phyloP scores from a whole-genome alignment of 2,888 invertebrate species.

The Sinelater perroti region DNA sequence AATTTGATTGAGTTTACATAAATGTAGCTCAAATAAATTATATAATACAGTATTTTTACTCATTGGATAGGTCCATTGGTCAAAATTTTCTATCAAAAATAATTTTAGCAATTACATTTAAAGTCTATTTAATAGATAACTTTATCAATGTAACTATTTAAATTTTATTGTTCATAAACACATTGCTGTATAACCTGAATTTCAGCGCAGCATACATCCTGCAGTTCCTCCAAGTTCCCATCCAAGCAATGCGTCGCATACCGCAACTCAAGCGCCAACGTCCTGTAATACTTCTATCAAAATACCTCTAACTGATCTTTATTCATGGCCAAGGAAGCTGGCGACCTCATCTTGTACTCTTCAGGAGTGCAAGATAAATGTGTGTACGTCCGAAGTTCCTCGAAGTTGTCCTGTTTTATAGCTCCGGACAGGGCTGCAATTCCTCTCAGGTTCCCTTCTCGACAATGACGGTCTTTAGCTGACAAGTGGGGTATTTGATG shows the following conservation, averaged over 20 bases:
- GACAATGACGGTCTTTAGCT: slow-evolving; percentile 7
- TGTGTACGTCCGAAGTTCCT: slow-evolving; percentile 25
- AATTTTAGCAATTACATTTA: too few relatives aligned
- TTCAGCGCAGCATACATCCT: too few relatives aligned
- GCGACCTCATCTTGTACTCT: slow-evolving; percentile 15
- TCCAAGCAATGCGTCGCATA: slow-evolving; percentile 12
- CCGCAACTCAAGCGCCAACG: slow-evolving; percentile 5
- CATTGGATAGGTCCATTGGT: too few relatives aligned
- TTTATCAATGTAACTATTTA: too few relatives aligned
- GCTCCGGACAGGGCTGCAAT: slow-evolving; percentile 22
- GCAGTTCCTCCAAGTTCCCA: too few relatives aligned
- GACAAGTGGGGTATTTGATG: slow-evolving; percentile 3
- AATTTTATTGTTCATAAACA: too few relatives aligned
- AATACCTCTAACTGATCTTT: slow-evolving; percentile 15
- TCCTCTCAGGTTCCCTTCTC: slow-evolving; percentile 8
- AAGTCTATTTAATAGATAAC: too few relatives aligned
- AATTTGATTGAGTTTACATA: too few relatives aligned
- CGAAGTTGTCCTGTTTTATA: slow-evolving; percentile 23
- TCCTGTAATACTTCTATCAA: slow-evolving; percentile 21
- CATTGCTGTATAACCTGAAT: too few relatives aligned
- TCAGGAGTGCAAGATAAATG: slow-evolving; percentile 22
- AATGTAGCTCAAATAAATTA: too few relatives aligned
- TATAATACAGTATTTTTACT: too few relatives aligned
- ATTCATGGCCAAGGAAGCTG: slow-evolving; percentile 12
- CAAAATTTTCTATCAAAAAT: too few relatives aligned